Evolutionary conservation across 2,888 invertebrate genomes (phyloP), one percentile per base, ranked within the genome.

Genomic region (Ophioninae sp.): DNA sequence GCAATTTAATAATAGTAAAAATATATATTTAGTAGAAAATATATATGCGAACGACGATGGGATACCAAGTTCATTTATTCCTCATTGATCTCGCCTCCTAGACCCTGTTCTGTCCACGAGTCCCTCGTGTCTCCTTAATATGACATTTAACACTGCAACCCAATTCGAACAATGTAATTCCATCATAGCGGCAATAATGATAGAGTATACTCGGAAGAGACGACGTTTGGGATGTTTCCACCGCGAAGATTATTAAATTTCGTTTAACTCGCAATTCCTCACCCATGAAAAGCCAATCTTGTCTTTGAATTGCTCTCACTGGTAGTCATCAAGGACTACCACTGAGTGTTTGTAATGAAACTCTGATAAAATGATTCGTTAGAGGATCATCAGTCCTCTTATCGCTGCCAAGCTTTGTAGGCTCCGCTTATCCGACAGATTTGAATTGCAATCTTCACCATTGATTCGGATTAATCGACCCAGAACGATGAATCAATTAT

Each of bases 111-210:
- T 58, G 22, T 20, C 44, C 65, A 67, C 64, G 67, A 63, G 37
- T 84, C 79, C 81, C 81, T 64, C 3, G 81, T 72, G 84, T 68
- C 84, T 81, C 81, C 44, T 81, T 81, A 68, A 81, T 81, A 73
- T 56, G 81, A 79, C 72, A 79, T 79, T 84, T 68, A 79, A 84
- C 79, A 68, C 75, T 68, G 67, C 80, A 81, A 73, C 72, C 72
- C 76, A 76, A 81, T 81, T 84, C 76, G 51, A 68, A 67, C 73
- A 79, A 78, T 81, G 81, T 76, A 84, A 84, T 84, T 76, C 51
- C 63, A 78, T 76, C 81, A 64, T 20, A 79, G 73, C 61, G 67
- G 72, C 61, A 58, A 83, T 23, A 30, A 71, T 41, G 30, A 10
- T 37, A 71, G 56, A 67, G 41, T 64, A 64, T 41, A 63, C 22